phyloP scores from a whole-genome alignment of 2,797 vertebrate species.

The Nannoperca australis region DNA sequence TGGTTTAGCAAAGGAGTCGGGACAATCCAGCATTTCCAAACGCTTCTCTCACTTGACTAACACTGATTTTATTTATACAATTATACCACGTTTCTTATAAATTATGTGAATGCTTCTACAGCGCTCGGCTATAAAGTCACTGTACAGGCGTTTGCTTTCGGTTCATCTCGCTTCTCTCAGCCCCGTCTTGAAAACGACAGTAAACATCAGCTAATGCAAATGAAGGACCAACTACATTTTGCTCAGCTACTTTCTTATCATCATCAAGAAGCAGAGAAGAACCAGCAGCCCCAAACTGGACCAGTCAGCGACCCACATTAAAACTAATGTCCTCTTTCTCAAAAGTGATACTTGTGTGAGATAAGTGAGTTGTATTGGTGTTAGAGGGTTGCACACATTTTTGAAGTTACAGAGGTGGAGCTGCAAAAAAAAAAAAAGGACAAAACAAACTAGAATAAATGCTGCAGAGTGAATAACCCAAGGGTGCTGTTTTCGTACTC shows the following conservation, averaged over 20 bases:
- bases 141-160: not conserved
- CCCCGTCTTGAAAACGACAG: conserved; percentile 84
- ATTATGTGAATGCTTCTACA: too few species aligned
- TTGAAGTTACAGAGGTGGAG: not conserved
- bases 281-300: not conserved
- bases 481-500: fast-evolving
- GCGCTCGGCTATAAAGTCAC: too few species aligned
- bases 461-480: not conserved
- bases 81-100: too few species aligned
- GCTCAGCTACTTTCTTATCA: conserved; percentile 77
- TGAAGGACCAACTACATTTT: conserved; percentile 86
- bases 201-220: conserved; percentile 80
- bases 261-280: conserved; percentile 77
- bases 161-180: conserved; percentile 72
- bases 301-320: too few species aligned
- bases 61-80: too few species aligned
- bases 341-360: not conserved
- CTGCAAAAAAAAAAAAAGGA: not conserved
- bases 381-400: not conserved
- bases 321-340: not conserved
- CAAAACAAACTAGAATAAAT: not conserved
- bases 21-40: not conserved
- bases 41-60: not conserved
- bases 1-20: not conserved
- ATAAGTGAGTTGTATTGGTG: not conserved